Conservation (phyloP, 2,113 vertebrate genomes). For the Callorhinus ursinus region DNA sequence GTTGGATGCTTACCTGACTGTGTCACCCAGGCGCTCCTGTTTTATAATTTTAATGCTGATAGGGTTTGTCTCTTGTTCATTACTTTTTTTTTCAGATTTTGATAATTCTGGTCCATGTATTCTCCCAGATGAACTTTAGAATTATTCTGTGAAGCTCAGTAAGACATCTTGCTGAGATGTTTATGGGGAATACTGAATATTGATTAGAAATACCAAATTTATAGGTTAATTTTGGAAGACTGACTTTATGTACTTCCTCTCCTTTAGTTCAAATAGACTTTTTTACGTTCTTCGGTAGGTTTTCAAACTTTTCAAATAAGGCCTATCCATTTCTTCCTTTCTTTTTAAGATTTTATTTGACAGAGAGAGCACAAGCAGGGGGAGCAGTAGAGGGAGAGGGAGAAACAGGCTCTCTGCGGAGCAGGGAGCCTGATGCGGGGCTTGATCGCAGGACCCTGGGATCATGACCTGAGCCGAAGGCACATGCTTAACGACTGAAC, state of each 20-base stretch:
- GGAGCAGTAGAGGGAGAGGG: no score
- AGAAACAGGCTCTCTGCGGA: no score
- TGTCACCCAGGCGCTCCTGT: not conserved
- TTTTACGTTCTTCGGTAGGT: not conserved
- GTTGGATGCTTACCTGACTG: not conserved
- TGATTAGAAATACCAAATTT: constrained; percentile 17
- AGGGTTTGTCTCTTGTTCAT: not conserved
- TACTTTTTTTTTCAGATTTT: not conserved
- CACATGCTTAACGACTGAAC: no score
- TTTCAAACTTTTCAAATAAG: constrained; percentile 23
- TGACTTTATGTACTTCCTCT: not conserved
- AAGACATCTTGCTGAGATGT: constrained; percentile 19
- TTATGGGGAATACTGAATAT: not conserved
- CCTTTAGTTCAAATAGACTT: constrained; percentile 4
- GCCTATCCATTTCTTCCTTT: not conserved
- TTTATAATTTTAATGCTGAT: constrained; percentile 15
- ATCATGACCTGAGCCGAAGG: no score
- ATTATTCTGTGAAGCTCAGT: constrained; percentile 28
- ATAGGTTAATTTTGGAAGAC: constrained; percentile 38
- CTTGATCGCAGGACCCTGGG: no score
- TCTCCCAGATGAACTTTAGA: constrained; percentile 12
- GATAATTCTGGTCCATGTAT: not conserved
- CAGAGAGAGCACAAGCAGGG: no score
- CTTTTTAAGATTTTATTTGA: no score
- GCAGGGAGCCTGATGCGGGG: no score